Base-by-base conservation (phyloP, 2,797 vertebrate genomes). In the Antennarius maculatus region DNA sequence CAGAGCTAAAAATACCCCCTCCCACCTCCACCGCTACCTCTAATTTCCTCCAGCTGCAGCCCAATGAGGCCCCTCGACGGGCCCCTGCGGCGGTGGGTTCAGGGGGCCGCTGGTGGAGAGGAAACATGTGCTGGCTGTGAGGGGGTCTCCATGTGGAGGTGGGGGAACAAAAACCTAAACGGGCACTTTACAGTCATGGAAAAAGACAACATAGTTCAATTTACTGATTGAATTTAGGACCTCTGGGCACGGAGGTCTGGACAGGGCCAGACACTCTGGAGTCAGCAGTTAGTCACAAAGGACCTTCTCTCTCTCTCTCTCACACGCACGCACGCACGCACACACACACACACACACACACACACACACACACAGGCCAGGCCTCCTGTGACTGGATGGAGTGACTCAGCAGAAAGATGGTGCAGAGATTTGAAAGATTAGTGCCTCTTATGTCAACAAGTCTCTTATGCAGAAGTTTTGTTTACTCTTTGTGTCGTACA, bases 21-120 rank as follows among this genome's bases (percentile, higher is more conserved):
- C 66, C 61, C 56, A 54, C 69, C 69, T 60, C 74, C 69, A 71
- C 70, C 71, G 11, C 74, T 54, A 66, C 71, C 74, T 76, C 81
- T 92, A 91, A 92, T 91, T 77, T 74, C 79, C 80, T 89, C 87
- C 92, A 92, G 91, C 89, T 93, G 92, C 67, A 66, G 79, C 53
- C 54, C 27, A 11, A 62, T 64, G 59, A 31, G 64, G 55, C 65
- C 72, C 45, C 76, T 58, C 29, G 2, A 69, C 53, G 41, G 74
- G 76, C 81, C 84, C 74, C 72, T 75, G 58, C 81, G 79, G 80
- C 81, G 84, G 83, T 81, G 83, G 75, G 67, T 54, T 68, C 18
- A 15, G 55, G 73, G 77, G 84, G 54, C 43, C 11, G 6, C 45
- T 1, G 52, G 58, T 46, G 51, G 66, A 66, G 50, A 50, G 69